Evolutionary conservation across 1,140 invertebrate genomes (phyloP).

Genomic region (Megalonaias nervosa): DNA sequence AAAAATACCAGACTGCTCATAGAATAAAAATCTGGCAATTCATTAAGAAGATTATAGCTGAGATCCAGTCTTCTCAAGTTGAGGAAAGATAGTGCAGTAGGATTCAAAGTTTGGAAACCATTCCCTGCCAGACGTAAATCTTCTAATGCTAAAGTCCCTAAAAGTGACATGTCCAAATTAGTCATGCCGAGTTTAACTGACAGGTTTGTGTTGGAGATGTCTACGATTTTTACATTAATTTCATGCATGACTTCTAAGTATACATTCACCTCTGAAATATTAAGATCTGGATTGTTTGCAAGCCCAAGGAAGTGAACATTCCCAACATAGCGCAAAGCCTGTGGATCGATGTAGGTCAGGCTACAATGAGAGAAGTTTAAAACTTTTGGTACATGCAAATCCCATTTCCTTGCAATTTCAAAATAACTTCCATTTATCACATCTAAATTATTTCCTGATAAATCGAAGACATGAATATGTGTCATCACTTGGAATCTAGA

Average conservation of each 20-base stretch:
- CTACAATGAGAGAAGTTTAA: slow-evolving; percentile 28
- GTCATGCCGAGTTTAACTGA: slow-evolving; percentile 15
- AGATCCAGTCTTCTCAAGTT: slow-evolving; percentile 20
- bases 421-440: slow-evolving; percentile 15
- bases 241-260: slow-evolving; percentile 17
- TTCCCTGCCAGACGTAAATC: slow-evolving; percentile 25
- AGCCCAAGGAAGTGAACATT: slow-evolving; percentile 25
- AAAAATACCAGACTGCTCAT: slow-evolving; percentile 10
- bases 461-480: slow-evolving; percentile 15
- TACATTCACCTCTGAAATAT: slow-evolving; percentile 6
- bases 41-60: slow-evolving; percentile 12
- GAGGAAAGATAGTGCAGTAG: slow-evolving; percentile 12
- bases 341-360: slow-evolving; percentile 21
- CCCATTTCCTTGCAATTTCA: slow-evolving; percentile 14
- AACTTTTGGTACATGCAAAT: slow-evolving; percentile 13
- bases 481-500: slow-evolving; percentile 28
- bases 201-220: slow-evolving; percentile 25
- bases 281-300: slow-evolving; percentile 21
- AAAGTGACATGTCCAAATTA: slow-evolving; percentile 8
- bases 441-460: slow-evolving; percentile 30
- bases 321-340: slow-evolving; percentile 10
- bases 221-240: slow-evolving; percentile 17
- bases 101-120: slow-evolving; percentile 18
- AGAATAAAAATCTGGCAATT: slow-evolving; percentile 14
- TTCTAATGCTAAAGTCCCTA: slow-evolving; percentile 18